Base-by-base conservation (phyloP, 2,797 vertebrate genomes). In the Ambastaia sidthimunki region DNA sequence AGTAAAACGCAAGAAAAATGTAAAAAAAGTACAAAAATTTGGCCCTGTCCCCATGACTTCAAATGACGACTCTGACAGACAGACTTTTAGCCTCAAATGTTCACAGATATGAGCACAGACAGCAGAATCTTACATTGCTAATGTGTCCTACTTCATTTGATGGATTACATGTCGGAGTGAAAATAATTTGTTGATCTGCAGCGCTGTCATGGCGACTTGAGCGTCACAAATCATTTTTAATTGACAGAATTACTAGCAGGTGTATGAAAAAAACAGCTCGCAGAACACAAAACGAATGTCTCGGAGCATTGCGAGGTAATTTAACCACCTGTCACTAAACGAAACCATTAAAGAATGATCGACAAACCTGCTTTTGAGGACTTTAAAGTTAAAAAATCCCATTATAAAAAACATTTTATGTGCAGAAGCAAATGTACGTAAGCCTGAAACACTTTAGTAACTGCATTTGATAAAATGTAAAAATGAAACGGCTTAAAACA, bases 141-240 rank as follows among this genome's bases (percentile, higher is more conserved):
- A 80, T 80, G 50, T 4, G 18, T 74, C 68, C 71, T 73, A 78
- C 41, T 81, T 86, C 48, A 76, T 71, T 73, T 81, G 85, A 86
- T 52, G 72, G 76, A 86, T 84, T 54, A 74, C 83, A 67, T 71
- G 83, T 71, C 65, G 41, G 44, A 55, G 62, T 81, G 67, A 71
- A 79, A 82, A 70, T 75, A 48, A 80, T 68, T 65, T 76, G 77
- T 78, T 71, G 66, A 63, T 79, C 55, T 69, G 34, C 16, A 63
- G 69, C 48, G n/a, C 65, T 63, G 83, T 79, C 72, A 67, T 44
- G n/a, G 67, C 25, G 68, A 77, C 78, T 82, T 44, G 47, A 74
- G 76, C 76, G 72, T 67, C 68, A 86, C 83, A 83, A 86, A 86
- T 86, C 83, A 86, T 84, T 86, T 86, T 84, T 86, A 86, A 86